These are phyloP conservation scores for Linyphia triangularis DNA, from an alignment of 2,888 invertebrate genomes.

Conservation along the genomic window DNA sequence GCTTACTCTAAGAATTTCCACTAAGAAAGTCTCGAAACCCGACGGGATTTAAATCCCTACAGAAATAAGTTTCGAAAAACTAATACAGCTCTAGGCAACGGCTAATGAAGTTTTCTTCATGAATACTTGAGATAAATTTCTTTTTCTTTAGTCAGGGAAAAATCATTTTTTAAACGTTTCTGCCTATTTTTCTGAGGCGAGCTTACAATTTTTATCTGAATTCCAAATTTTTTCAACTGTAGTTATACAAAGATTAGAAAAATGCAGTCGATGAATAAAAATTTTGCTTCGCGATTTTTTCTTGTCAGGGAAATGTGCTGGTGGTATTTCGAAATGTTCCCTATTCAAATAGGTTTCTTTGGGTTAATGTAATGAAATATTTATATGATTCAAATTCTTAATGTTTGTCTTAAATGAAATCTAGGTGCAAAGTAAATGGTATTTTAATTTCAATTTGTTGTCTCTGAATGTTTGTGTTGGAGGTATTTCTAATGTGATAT, in stretches of 20 bases:
- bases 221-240: no score
- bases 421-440: neutral
- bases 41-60: slow-evolving; percentile 8
- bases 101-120: slow-evolving; percentile 36
- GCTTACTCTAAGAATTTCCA: neutral
- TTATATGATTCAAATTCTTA: neutral
- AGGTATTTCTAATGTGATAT: no score
- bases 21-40: slow-evolving; percentile 8
- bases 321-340: slow-evolving; percentile 17
- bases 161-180: slow-evolving; percentile 33
- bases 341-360: slow-evolving; percentile 4
- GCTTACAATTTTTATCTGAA: slow-evolving; percentile 35
- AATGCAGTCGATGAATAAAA: slow-evolving; percentile 10
- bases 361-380: slow-evolving; percentile 11
- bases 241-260: neutral
- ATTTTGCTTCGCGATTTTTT: slow-evolving; percentile 14
- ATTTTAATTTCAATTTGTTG: slow-evolving; percentile 27
- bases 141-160: slow-evolving; percentile 23
- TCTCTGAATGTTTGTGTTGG: no score
- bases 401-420: neutral
- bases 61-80: neutral
- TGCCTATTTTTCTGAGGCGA: slow-evolving; percentile 15
- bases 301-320: no score
- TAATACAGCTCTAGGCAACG: slow-evolving; percentile 21
- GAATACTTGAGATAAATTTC: slow-evolving; percentile 39